Evolutionary conservation across 2,888 invertebrate genomes (phyloP).

Genomic region (Sinohyriopsis cumingii): DNA sequence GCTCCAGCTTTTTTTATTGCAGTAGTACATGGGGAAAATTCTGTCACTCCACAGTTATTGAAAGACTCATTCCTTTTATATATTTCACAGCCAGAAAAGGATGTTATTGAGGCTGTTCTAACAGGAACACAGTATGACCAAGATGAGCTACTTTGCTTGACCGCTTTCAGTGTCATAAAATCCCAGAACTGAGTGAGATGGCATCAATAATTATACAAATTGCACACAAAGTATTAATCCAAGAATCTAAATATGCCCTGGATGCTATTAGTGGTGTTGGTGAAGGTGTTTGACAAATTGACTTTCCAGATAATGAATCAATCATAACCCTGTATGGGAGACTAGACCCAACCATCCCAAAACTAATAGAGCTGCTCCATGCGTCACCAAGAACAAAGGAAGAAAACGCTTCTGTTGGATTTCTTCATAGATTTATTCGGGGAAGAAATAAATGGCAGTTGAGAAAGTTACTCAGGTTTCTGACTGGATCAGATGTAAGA

Average conservation of each 20-base stretch:
- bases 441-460: slow-evolving; percentile 9
- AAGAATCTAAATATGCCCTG: slow-evolving; percentile 18
- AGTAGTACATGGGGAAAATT: slow-evolving; percentile 13
- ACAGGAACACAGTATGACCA: neutral
- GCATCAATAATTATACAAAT: slow-evolving; percentile 8
- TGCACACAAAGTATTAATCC: slow-evolving; percentile 11
- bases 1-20: slow-evolving; percentile 18
- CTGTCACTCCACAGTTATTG: slow-evolving; percentile 15
- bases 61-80: slow-evolving; percentile 13
- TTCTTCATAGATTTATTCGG: slow-evolving; percentile 14
- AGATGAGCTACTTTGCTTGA: slow-evolving; percentile 9
- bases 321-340: too few relatives aligned
- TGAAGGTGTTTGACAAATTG: neutral
- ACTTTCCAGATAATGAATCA: too few relatives aligned
- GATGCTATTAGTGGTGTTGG: slow-evolving; percentile 10
- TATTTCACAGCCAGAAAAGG: slow-evolving; percentile 15
- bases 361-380: slow-evolving; percentile 5
- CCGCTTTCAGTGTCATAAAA: slow-evolving; percentile 8
- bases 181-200: slow-evolving; percentile 5
- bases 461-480: slow-evolving; percentile 4
- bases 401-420: slow-evolving; percentile 8
- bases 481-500: slow-evolving; percentile 16
- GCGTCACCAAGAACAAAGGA: too few relatives aligned
- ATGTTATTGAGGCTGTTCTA: slow-evolving; percentile 12
- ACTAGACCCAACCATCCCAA: slow-evolving; percentile 2